A percentile compares a stretch with the other conserved stretches of the same genome.
These are phyloP conservation scores for Halisarca cf. caerulea DNA, from an alignment of 37 sponge, comb jelly and placozoan genomes.

Conservation along the genomic window DNA sequence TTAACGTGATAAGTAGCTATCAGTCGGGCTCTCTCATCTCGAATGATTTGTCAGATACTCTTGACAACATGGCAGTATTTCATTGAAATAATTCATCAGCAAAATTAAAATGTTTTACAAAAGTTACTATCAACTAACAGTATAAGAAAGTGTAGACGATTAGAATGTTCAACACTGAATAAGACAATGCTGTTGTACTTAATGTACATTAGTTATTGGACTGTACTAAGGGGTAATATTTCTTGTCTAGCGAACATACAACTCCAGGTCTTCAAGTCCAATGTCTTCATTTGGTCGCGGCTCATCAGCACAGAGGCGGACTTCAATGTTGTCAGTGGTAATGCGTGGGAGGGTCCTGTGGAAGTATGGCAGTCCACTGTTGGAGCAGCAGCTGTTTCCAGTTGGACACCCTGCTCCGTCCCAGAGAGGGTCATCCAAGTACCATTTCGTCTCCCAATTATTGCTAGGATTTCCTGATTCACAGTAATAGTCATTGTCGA, in stretches of 20 bases:
- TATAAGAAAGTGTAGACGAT: too few species aligned
- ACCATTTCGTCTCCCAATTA: neutral
- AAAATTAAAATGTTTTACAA: too few species aligned
- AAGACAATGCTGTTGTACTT: too few species aligned
- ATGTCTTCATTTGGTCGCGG: neutral
- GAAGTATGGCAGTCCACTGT: slow-evolving; percentile 19
- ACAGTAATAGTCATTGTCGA: slow-evolving; percentile 16
- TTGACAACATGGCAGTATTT: too few species aligned
- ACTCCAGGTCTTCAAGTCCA: neutral
- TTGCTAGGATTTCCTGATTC: neutral
- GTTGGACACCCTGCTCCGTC: slow-evolving; percentile 19
- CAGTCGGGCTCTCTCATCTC: too few species aligned
- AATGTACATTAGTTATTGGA: too few species aligned
- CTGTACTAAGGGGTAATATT: too few species aligned
- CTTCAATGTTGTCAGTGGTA: slow-evolving; percentile 26
- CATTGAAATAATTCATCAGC: too few species aligned
- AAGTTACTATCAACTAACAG: too few species aligned
- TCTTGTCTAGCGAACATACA: neutral
- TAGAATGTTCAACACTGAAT: too few species aligned
- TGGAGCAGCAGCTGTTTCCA: slow-evolving; percentile 11
- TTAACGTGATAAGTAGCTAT: too few species aligned
- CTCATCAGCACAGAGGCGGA: slow-evolving; percentile 8
- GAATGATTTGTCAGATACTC: too few species aligned
- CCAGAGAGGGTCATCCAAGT: slow-evolving; percentile 18
- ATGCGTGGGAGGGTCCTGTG: neutral